Base-by-base conservation (phyloP, 2,888 invertebrate species). In the Trissoscelio sp. region DNA sequence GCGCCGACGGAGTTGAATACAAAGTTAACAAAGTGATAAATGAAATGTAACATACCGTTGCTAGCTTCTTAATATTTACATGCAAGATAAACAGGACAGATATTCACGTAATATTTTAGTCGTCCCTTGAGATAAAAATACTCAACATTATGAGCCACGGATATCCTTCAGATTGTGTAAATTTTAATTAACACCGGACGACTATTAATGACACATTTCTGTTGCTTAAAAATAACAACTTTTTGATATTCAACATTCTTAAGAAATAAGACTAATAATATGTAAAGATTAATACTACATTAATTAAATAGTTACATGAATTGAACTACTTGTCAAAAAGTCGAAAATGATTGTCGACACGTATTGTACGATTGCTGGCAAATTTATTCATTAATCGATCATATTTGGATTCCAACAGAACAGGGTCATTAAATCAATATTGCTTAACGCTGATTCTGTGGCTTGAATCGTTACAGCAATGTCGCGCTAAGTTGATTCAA, bases 401-500 rank as follows among this genome's bases (percentile, higher is more conserved):
- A 62, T 28, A 18, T 62, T 62, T 44, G 62, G 24, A 46, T 62
- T 62, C 18, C 16, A 12, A 14, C 28, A 42, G 42, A 62, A 44
- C 44, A 22, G 62, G n/a, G 62, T 62, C 46, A 44, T 44, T 62
- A 62, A 62, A 62, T 62, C 44, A 62, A 62, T 44, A 62, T 62
- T 62, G 62, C 31, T 62, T 62, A 62, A 62, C 28, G 62, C 24
- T 62, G 62, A 44, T 44, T 62, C 46, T 46, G 62, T 62, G 62
- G 62, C 31, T 62, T 62, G 28, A 62, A 62, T 62, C 46, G 31
- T 62, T 44, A 62, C 46, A 46, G 62, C 62, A 31, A 44, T 46
- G 62, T 62, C 44, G 62, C 31, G 44, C 18, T 46, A 62, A 62
- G 62, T 62, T 62, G 62, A 62, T 62, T 62, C 62, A 62, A 62